Percentiles rank a stretch among this genome's conserved stretches.
These are phyloP conservation scores for Euthynnus affinis DNA, from an alignment of 2,797 vertebrate genomes.

Conservation along the genomic window DNA sequence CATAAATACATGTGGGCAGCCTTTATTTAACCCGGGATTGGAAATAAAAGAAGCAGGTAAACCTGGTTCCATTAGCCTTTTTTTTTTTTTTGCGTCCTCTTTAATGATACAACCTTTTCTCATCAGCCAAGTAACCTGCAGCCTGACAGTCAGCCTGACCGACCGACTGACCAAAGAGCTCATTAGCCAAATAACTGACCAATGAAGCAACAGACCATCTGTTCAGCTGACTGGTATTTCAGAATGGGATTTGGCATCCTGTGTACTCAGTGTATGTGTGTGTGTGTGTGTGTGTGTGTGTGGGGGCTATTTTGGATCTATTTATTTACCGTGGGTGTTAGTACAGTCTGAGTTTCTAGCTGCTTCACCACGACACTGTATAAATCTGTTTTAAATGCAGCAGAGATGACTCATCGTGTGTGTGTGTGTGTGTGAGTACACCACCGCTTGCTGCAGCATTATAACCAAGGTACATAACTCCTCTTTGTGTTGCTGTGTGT, in stretches of 20 bases:
- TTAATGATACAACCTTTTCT: not conserved
- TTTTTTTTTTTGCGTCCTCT: not conserved
- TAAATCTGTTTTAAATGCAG: slow-evolving; percentile 64
- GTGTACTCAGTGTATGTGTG: not conserved
- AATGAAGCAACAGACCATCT: slow-evolving; percentile 38
- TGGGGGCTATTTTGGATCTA: slow-evolving; percentile 24
- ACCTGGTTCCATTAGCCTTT: not conserved
- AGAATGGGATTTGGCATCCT: not conserved
- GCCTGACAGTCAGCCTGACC: not conserved
- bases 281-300: not conserved
- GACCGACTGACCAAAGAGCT: slow-evolving; percentile 22
- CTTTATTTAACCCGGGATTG: not conserved
- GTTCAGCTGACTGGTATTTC: slow-evolving; percentile 26
- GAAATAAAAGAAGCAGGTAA: not conserved
- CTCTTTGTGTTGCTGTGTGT: slow-evolving; percentile 23
- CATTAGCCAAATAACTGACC: slow-evolving; percentile 46
- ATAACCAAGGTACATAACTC: slow-evolving; percentile 1
- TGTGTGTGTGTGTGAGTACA: slow-evolving; percentile 18
- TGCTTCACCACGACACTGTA: slow-evolving; percentile 42
- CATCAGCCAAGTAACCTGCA: slow-evolving; percentile 5
- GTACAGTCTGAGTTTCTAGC: slow-evolving; percentile 25
- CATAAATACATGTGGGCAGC: not conserved
- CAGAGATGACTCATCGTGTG: slow-evolving; percentile 64
- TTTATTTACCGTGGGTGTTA: slow-evolving; percentile 52
- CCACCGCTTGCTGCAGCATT: slow-evolving; percentile 28